A percentile compares a stretch with the other conserved stretches of the same genome.
phyloP scores from a whole-genome alignment of 2,888 invertebrate genomes.

The Liopterus haemorrhoidalis region DNA sequence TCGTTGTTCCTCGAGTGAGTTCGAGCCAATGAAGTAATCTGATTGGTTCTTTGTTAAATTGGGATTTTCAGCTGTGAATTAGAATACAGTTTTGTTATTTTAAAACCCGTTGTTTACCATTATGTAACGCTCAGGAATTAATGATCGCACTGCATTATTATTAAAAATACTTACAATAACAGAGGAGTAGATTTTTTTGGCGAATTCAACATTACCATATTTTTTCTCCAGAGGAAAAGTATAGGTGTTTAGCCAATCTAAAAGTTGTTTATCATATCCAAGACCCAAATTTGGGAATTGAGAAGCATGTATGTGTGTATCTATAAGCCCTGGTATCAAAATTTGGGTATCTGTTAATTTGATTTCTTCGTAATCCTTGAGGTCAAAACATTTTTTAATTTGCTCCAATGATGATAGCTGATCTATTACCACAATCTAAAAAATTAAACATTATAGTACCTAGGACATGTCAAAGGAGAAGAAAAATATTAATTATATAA shows the following conservation, averaged over 20 bases:
- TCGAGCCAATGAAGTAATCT: too few relatives aligned
- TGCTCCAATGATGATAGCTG: constrained; percentile 38
- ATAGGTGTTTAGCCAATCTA: constrained; percentile 80
- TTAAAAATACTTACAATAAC: constrained; percentile 64
- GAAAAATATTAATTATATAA: too few relatives aligned
- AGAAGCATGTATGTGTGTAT: constrained; percentile 85
- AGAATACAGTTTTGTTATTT: too few relatives aligned
- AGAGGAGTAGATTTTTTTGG: constrained; percentile 62
- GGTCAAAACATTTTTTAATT: constrained; percentile 20
- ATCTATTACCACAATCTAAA: constrained; percentile 27
- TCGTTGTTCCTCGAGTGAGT: too few relatives aligned
- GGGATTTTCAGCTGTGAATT: too few relatives aligned
- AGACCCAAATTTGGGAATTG: constrained; percentile 83
- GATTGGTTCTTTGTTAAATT: too few relatives aligned
- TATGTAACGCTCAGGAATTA: too few relatives aligned
- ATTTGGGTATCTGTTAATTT: constrained; percentile 53
- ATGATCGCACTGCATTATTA: too few relatives aligned
- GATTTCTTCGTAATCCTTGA: constrained; percentile 12
- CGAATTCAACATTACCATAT: constrained; percentile 63
- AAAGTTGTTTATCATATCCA: constrained; percentile 69
- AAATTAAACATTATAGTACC: too few relatives aligned
- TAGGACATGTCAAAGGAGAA: too few relatives aligned
- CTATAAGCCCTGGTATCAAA: constrained; percentile 81
- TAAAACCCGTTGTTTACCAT: too few relatives aligned
- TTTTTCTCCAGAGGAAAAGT: constrained; percentile 78